Base-by-base conservation (phyloP, 2,113 vertebrate genomes). In the Centropus unirufus region DNA sequence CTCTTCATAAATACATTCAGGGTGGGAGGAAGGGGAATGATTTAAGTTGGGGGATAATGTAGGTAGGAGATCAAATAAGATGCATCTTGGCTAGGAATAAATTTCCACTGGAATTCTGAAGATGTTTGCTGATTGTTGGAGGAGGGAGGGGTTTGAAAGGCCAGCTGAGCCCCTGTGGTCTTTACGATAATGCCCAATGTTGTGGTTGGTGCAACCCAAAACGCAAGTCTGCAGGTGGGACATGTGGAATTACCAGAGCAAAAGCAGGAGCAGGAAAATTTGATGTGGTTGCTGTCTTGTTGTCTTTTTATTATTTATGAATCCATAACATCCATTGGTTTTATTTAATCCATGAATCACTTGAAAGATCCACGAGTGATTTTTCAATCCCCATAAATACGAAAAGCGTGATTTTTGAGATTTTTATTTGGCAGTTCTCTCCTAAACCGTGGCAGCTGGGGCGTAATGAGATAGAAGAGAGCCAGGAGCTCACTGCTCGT, bases 1-100 rank as follows among this genome's bases (percentile, higher is more conserved):
- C 89, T 93, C 85, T 83, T 95, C 96, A 96, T 93, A 95, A 97
- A 96, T 89, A 87, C 76, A 57, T 81, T 40, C 76, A 61, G 80
- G n/a, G 69, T 81, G 49, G 94, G 83, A 94, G 76, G 92, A 90
- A 89, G 39, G 39, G 52, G 72, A 94, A 90, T 67, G 59, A 86
- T 92, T 92, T 73, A 52, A 89, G 23, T 40, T 51, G 77, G 79
- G 83, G 52, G 61, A 75, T 84, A 95, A 84, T 36, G 59, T 0
- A 2, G 6, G 57, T 57, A 46, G 44, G 80, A 92, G 73, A 94
- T 74, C 46, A 87, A 83, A 81, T 67, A 47, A 86, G 47, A 34
- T 9, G 4, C 36, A 22, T 92, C 57, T 70, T 70, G 68, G 42
- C 32, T 34, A 44, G 73, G 47, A 89, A 89, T 81, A 89, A 39